A percentile compares a stretch with the other conserved stretches of the same genome.
Evolutionary conservation across 2,113 vertebrate species (phyloP).

Genomic region (Pygoscelis antarcticus): DNA sequence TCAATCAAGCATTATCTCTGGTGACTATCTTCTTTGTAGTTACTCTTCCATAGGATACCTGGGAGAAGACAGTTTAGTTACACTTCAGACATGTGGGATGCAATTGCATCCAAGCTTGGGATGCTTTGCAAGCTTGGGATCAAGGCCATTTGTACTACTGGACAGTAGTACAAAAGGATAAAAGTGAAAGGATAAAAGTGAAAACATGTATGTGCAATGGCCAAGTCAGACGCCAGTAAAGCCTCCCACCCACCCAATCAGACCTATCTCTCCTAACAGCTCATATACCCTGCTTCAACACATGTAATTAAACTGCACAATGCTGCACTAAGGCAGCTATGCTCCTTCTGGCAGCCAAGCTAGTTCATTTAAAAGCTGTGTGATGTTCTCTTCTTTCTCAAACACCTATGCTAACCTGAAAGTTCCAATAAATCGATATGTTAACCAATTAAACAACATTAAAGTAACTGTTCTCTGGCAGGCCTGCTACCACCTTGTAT

Average conservation of each 20-base stretch:
- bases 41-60: not conserved
- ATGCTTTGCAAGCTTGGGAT: not conserved
- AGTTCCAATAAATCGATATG: not conserved
- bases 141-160: not conserved
- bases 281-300: not conserved
- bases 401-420: not conserved
- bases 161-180: not conserved
- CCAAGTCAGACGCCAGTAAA: not conserved
- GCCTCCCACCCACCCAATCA: not conserved
- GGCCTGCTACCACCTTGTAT: not conserved
- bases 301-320: not conserved
- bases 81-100: not conserved
- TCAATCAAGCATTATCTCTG: not conserved
- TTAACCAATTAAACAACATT: not conserved
- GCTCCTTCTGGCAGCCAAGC: not conserved
- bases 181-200: not conserved
- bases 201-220: not conserved
- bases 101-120: no score
- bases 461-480: not conserved
- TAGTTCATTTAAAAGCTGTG: not conserved
- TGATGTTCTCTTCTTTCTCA: not conserved
- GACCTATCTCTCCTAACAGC: not conserved
- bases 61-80: not conserved
- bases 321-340: not conserved
- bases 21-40: not conserved